Evolutionary conservation across 1,140 invertebrate species (phyloP), one percentile per base, ranked within the genome.

Genomic region (Brachionus koreanus): DNA sequence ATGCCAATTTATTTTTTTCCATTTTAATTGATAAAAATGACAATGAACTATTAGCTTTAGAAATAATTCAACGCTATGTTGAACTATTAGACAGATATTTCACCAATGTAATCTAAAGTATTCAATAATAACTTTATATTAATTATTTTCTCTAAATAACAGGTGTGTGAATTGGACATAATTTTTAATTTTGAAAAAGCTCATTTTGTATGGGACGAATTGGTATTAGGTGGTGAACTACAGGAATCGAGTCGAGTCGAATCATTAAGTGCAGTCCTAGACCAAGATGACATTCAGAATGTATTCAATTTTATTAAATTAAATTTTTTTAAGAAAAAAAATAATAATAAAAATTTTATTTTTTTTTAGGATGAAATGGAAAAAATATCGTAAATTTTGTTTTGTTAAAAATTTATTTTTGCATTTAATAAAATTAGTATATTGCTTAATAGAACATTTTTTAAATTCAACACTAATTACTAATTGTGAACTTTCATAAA

Each of bases 111-210:
- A 63, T n/a, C 33, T 5, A 35, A n/a, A n/a, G 29, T 77, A 52
- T 35, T 19, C 16, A 19, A 9, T 57, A 29, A 72, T 33, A 39
- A 37, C 77, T 83, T 37, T 3, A 9, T 4, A 39, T 79, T 84
- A 5, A 10, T n/a, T 75, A 7, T 77, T 42, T 23, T 37, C 33
- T 69, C 43, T 46, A n/a, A n/a, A 2, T 46, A 46, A 46, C 29
- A 85, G 84, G 84, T 85, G 13, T 85, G 84, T 39, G 84, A 85
- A 72, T 35, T 85, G n/a, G 84, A 85, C 72, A 82, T 85, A 19
- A 84, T 85, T 63, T 85, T 85, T 37, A 85, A 85, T 81, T 84
- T 82, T 77, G 84, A 85, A 49, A 85, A 85, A 75, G 84, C 84
- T 37, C 83, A 85, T 82, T 85, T 83, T 57, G 43, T 85, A 23